Conservation (phyloP, 1,140 invertebrate genomes). For the Bradysia coprophila region DNA sequence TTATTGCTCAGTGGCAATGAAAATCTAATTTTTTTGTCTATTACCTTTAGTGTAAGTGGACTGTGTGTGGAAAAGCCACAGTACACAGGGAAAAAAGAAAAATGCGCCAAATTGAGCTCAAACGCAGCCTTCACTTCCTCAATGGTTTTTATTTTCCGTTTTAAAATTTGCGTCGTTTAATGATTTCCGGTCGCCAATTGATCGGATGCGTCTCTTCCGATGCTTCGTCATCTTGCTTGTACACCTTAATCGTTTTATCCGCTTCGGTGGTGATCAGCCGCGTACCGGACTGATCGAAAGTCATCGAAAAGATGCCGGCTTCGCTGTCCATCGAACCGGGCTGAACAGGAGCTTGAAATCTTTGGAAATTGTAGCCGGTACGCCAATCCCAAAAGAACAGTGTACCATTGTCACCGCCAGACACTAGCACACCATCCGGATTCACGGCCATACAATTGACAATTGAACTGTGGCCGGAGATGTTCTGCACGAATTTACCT, state of each 20-base stretch:
- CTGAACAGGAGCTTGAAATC: conserved; percentile 76
- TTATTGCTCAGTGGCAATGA: too few relatives aligned
- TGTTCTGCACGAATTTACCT: conserved; percentile 94
- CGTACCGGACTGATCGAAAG: conserved; percentile 84
- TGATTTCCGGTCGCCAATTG: conserved; percentile 90
- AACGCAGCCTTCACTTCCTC: too few relatives aligned
- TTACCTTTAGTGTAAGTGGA: too few relatives aligned
- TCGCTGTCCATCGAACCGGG: conserved; percentile 99
- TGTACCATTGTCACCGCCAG: conserved; percentile 97
- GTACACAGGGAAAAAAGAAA: too few relatives aligned
- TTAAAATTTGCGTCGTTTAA: conserved; percentile 77
- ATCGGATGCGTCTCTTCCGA: conserved; percentile 93
- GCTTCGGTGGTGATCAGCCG: conserved; percentile 93
- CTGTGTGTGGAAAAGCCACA: too few relatives aligned
- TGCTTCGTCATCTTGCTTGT: conserved; percentile 92
- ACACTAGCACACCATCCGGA: conserved; percentile 86
- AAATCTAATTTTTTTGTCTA: too few relatives aligned
- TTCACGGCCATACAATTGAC: conserved; percentile 93
- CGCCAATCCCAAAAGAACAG: conserved; percentile 98
- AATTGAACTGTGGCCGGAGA: conserved; percentile 94
- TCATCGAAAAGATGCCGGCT: conserved; percentile 90
- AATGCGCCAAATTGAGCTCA: too few relatives aligned
- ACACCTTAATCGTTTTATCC: conserved; percentile 99
- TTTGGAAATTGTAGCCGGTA: conserved; percentile 95
- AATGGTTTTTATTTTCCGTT: too few relatives aligned